Percentiles rank a stretch among this genome's conserved stretches.
These are phyloP conservation scores for Drosophila elegans DNA, from an alignment of 1,140 invertebrate species.

Conservation along the genomic window DNA sequence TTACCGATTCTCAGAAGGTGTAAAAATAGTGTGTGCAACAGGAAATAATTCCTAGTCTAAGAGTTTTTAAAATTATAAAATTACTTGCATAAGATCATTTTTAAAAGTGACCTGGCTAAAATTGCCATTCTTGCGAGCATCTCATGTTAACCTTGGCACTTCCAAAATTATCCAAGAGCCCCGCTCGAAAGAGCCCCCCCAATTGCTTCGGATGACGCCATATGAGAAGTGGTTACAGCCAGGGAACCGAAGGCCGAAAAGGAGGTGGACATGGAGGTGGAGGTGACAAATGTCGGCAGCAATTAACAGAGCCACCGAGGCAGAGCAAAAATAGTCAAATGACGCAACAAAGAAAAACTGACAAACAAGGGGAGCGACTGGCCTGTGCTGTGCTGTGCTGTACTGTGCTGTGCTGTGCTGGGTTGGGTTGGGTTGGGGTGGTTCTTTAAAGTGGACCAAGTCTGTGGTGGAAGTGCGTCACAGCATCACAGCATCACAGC, in stretches of 20 bases:
- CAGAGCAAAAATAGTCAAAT: slow-evolving; percentile 57
- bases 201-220: slow-evolving; percentile 4
- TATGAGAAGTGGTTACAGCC: background rate
- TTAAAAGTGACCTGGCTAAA: background rate
- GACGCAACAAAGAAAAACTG: slow-evolving; percentile 68
- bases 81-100: too few species aligned
- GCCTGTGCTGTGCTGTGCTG: too few species aligned
- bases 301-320: slow-evolving; percentile 69
- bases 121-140: background rate
- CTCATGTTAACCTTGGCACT: slow-evolving; percentile 1
- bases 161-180: slow-evolving; percentile 15
- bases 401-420: too few species aligned
- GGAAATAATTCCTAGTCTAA: too few species aligned
- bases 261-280: background rate
- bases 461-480: slow-evolving; percentile 49
- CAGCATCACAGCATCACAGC: too few species aligned
- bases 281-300: slow-evolving; percentile 70
- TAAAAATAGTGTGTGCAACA: too few species aligned
- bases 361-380: slow-evolving; percentile 37
- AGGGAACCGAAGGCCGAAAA: slow-evolving; percentile 13
- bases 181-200: slow-evolving; percentile 1
- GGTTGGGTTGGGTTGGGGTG: background rate
- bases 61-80: too few species aligned
- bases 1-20: too few species aligned
- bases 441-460: slow-evolving; percentile 13